Percentiles rank a stretch among this genome's conserved stretches.
Evolutionary conservation across 2,888 invertebrate genomes (phyloP).

Genomic region (Tromatobia lineatoria): DNA sequence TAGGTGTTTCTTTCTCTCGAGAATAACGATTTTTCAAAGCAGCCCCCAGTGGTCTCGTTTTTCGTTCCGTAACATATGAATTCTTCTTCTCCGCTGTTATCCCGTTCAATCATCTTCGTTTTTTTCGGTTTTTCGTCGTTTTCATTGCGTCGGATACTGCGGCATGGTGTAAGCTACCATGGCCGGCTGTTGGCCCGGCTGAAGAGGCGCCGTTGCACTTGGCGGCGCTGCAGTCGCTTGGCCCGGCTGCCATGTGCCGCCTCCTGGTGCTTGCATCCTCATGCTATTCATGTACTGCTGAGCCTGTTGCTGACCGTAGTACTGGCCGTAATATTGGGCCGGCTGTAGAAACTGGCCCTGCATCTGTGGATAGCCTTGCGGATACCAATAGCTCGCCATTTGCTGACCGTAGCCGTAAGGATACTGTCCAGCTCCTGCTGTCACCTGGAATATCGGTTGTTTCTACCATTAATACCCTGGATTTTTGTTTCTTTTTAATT

Average conservation of each 20-base stretch:
- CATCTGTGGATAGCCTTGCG: slow-evolving; percentile 92
- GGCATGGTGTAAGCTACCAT: slow-evolving; percentile 89
- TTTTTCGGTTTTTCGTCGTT: slow-evolving; percentile 77
- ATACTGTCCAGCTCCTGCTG: slow-evolving; percentile 91
- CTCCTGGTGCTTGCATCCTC: slow-evolving; percentile 86
- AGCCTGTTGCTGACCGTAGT: slow-evolving; percentile 90
- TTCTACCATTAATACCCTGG: not conserved
- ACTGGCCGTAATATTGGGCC: slow-evolving; percentile 88
- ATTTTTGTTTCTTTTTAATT: not conserved
- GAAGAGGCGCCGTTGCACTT: slow-evolving; percentile 82
- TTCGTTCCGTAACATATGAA: slow-evolving; percentile 53
- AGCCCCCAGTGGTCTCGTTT: slow-evolving; percentile 70
- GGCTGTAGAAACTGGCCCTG: slow-evolving; percentile 94
- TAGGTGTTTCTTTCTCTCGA: slow-evolving; percentile 69
- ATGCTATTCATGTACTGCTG: slow-evolving; percentile 85
- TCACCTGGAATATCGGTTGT: slow-evolving; percentile 83
- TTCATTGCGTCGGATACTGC: slow-evolving; percentile 95
- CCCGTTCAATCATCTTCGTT: slow-evolving; percentile 62
- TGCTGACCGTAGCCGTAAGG: slow-evolving; percentile 95
- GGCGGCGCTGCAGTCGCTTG: slow-evolving; percentile 85
- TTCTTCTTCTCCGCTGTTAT: slow-evolving; percentile 55
- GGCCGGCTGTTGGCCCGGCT: slow-evolving; percentile 83
- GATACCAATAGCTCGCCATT: slow-evolving; percentile 95
- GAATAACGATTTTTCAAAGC: slow-evolving; percentile 76
- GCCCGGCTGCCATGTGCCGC: slow-evolving; percentile 85